Conservation (phyloP, 2,797 vertebrate genomes). For the Lithobates sylvaticus region DNA sequence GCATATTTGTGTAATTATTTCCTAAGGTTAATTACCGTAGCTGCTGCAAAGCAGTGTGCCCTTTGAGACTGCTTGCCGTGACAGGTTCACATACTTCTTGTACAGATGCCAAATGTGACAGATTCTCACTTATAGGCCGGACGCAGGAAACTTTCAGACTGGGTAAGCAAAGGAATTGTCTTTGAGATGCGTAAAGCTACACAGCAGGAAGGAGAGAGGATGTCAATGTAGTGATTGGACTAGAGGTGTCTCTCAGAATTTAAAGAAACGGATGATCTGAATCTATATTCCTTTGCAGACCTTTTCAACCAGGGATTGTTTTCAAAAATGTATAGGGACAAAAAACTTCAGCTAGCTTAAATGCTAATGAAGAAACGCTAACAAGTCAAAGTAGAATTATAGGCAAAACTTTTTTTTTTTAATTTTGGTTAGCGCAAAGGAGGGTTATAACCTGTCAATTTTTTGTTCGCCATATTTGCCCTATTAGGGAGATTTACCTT, state of each 20-base stretch:
- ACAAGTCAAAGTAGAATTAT: too few relatives aligned
- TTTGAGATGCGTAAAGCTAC: background rate
- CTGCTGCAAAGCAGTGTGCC: constrained; percentile 88
- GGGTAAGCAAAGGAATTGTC: constrained; percentile 18
- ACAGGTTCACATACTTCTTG: constrained; percentile 86
- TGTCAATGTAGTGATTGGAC: constrained; percentile 11
- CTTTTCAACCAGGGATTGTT: background rate
- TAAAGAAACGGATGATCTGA: background rate
- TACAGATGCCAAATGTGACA: constrained; percentile 82
- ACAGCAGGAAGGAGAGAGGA: constrained; percentile 29
- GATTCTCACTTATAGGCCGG: constrained; percentile 81
- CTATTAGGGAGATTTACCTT: too few relatives aligned
- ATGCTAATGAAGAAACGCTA: too few relatives aligned
- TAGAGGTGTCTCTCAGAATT: background rate
- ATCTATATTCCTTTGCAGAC: background rate
- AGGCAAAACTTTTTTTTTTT: too few relatives aligned
- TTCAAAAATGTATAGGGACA: too few relatives aligned
- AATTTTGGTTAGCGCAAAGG: too few relatives aligned
- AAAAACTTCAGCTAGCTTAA: too few relatives aligned
- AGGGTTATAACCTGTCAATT: too few relatives aligned
- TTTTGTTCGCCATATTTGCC: too few relatives aligned
- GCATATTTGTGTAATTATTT: constrained; percentile 99
- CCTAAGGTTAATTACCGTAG: constrained; percentile 98
- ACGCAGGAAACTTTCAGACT: constrained; percentile 80
- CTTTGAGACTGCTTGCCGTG: constrained; percentile 91